Evolutionary conservation across 1,140 invertebrate species (phyloP), one percentile per base, ranked within the genome.

Genomic region (Batillaria attramentaria): DNA sequence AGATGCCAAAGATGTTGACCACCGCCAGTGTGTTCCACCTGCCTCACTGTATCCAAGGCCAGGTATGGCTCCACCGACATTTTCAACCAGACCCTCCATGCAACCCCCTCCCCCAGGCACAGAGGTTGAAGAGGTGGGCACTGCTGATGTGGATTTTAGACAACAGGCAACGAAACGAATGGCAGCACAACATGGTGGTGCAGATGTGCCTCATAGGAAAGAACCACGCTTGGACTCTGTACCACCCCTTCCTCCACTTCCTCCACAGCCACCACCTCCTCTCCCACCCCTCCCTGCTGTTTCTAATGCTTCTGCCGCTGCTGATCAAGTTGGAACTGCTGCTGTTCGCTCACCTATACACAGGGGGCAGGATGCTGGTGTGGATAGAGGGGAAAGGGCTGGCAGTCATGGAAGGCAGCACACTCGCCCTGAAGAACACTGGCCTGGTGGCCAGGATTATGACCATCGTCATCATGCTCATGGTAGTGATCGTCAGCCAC

Each of bases 81-180:
- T 50, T 24, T 18, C 60, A 18, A 24, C 60, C 43, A 33, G 79
- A 28, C n/a, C 66, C 37, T 3, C 62, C 18, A 18, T 41, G 8
- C 80, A 79, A 35, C 80, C 80, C 28, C 80, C 80, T 28, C 80
- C 80, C 2, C 80, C 80, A 16, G 80, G 80, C 18, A 81, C 80
- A 20, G 80, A 81, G 46, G 42, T 31, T 4, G 16, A 31, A 24
- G 41, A n/a, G 1, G 62, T 66, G 18, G 62, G 41, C 3, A n/a
- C n/a, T n/a, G n/a, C n/a, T n/a, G 75, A 77, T 41, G 66, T 77
- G 31, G 75, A 77, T 46, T 68, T 77, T n/a, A n/a, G n/a, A 65
- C 60, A 65, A n/a, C 54, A 66, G 20, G 31, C 57, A 20, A 33
- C 74, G 18, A 54, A 37, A 6, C 33, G 54, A 72, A 16, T 28